Evolutionary conservation across 2,113 vertebrate genomes (phyloP).

Genomic region (Podiceps cristatus): DNA sequence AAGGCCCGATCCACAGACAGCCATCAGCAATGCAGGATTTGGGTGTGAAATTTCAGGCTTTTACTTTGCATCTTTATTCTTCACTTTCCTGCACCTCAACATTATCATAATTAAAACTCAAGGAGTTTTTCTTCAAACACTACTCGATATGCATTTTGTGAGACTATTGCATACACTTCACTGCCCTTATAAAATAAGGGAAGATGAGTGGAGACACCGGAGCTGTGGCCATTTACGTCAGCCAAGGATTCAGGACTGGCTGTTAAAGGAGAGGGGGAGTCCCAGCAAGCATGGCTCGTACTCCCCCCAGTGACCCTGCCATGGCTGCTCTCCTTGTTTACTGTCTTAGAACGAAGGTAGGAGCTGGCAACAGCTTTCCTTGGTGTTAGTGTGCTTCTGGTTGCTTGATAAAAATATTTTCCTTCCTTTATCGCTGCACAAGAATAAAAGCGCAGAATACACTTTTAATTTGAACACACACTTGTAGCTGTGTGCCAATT

Average conservation of each 20-base stretch:
- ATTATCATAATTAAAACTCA: not conserved
- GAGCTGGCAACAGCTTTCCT: not conserved
- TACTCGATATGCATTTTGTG: not conserved
- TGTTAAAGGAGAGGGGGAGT: not conserved
- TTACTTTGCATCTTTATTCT: not conserved
- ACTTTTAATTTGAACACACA: not conserved
- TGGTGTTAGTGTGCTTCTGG: not conserved
- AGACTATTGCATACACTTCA: not conserved
- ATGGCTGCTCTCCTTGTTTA: not conserved
- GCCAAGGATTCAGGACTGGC: not conserved
- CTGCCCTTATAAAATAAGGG: not conserved
- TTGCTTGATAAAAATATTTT: not conserved
- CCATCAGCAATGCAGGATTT: not conserved
- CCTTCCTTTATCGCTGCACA: not conserved
- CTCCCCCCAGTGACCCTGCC: not conserved
- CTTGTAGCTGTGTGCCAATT: not conserved
- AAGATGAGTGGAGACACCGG: not conserved
- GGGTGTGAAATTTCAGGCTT: not conserved
- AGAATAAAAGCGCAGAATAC: not conserved
- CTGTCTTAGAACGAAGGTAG: not conserved
- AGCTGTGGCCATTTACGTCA: not conserved
- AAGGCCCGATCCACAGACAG: not conserved
- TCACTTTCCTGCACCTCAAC: not conserved
- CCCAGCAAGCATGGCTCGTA: not conserved
- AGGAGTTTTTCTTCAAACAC: not conserved